Evolutionary conservation across 2,888 invertebrate species (phyloP).

Genomic region (Orthosia cruda): DNA sequence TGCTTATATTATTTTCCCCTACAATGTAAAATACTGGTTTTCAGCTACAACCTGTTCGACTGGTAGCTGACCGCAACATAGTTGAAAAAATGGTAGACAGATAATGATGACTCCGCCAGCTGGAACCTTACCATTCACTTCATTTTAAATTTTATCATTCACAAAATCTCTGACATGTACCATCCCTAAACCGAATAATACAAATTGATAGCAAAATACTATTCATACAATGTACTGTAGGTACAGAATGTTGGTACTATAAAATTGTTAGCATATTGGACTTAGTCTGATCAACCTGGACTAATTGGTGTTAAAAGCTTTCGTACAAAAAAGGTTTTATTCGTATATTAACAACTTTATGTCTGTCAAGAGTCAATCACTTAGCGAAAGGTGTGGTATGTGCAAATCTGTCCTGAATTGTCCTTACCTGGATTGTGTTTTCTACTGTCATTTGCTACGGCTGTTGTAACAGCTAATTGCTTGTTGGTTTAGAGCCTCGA

Average conservation of each 20-base stretch:
- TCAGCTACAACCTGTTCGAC: too few species aligned
- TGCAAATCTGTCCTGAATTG: background rate
- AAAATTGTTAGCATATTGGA: constrained; percentile 33
- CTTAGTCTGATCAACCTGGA: background rate
- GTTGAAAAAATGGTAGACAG: too few species aligned
- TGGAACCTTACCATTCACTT: too few species aligned
- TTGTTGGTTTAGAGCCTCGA: too few species aligned
- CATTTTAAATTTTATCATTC: background rate
- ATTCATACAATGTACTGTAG: constrained; percentile 7
- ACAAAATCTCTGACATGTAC: background rate
- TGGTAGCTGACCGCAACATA: too few species aligned
- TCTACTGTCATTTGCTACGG: too few species aligned
- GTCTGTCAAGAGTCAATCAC: constrained; percentile 12
- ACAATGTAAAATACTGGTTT: too few species aligned
- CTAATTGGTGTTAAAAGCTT: constrained; percentile 51
- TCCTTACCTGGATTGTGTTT: background rate
- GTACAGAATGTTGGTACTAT: background rate
- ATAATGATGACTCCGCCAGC: too few species aligned
- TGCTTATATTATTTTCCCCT: too few species aligned
- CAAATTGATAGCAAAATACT: background rate
- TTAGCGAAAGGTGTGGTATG: constrained; percentile 5
- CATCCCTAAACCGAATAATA: constrained; percentile 4
- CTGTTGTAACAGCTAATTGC: too few species aligned
- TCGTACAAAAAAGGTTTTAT: constrained; percentile 18
- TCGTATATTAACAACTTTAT: constrained; percentile 7